Evolutionary conservation across 2,797 vertebrate genomes (phyloP), one percentile per base, ranked within the genome.

Genomic region (Menidia menidia): DNA sequence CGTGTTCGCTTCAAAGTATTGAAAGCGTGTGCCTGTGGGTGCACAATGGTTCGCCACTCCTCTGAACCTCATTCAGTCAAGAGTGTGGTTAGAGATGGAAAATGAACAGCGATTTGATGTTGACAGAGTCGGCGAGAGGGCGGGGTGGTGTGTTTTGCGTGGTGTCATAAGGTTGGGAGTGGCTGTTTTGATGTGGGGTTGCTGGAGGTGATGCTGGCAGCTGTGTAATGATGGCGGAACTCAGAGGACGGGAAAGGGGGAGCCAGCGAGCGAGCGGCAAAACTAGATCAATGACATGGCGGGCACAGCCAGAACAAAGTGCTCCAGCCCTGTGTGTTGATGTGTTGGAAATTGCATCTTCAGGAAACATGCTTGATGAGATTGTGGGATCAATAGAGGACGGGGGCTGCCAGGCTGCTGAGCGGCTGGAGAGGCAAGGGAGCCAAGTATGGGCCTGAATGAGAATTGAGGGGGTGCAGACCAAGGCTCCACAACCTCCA

Each of bases 271-370:
- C 75, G 72, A 81, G 69, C 58, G 2, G 68, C 62, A 65, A 25
- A 80, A 82, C 64, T 55, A 88, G 90, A 95, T 95, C 93, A 93
- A 92, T 94, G 82, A 83, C 86, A 68, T 52, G 61, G 39, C 80
- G 50, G 74, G 81, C 33, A 65, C 51, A 73, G 75, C 83, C 80
- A 84, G 88, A 93, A 92, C 91, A 92, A 92, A 93, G 91, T 86
- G 88, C 85, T 75, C 52, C 55, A n/a, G 87, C 85, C 75, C 75
- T 60, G 62, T 79, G 82, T 89, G 87, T 88, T 89, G 87, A 92
- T 90, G 88, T 80, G 89, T 68, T 92, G 92, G 92, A 93, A 93
- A 94, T 93, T 93, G 92, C 92, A 93, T 93, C 92, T 94, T 93
- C 89, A 92, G 92, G 90, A 92, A 93, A 90, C 90, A 81, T 88